Conservation (phyloP, 2,888 invertebrate species). For the Willowsia nigromaculata region DNA sequence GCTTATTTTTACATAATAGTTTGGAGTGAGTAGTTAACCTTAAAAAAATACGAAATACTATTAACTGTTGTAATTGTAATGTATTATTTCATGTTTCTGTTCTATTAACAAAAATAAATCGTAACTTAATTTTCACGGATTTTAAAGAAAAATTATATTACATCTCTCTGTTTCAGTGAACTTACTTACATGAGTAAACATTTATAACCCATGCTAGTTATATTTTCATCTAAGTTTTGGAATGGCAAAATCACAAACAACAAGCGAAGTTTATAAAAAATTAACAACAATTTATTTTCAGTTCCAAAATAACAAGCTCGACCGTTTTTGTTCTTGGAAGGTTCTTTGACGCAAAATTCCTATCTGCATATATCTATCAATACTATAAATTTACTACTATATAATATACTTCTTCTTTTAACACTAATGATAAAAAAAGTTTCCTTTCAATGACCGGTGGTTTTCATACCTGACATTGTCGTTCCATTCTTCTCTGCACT, state of each 20-base stretch:
- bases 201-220: background rate
- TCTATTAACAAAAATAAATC: background rate
- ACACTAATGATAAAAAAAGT: no score
- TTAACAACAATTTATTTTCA: background rate
- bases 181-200: background rate
- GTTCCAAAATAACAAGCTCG: background rate
- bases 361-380: no score
- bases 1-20: background rate
- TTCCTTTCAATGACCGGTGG: no score
- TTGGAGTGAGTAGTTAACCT: background rate
- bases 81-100: background rate
- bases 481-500: background rate
- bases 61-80: background rate
- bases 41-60: background rate
- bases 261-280: background rate
- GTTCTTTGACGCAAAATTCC: no score
- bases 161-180: background rate
- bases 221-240: background rate
- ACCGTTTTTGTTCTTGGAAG: no score
- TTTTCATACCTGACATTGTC: background rate
- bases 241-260: background rate
- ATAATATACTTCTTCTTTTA: no score
- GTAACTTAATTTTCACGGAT: background rate
- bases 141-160: background rate
- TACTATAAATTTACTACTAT: no score